Evolutionary conservation across 1,140 invertebrate species (phyloP).

Genomic region (Heterodera carotae): DNA sequence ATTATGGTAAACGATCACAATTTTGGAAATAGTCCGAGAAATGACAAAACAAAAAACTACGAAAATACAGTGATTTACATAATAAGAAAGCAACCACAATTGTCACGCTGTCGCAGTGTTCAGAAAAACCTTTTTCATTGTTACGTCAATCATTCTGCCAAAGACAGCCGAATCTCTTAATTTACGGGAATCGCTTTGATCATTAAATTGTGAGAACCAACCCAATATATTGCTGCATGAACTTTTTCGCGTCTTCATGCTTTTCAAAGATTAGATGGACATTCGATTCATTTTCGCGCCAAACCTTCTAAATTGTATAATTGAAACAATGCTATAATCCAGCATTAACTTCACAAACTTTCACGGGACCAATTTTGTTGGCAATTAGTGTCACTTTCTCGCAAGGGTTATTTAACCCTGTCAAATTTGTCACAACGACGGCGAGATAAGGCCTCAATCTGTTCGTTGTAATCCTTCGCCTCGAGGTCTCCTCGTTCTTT

Average conservation of each 20-base stretch:
- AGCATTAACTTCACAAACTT: not conserved
- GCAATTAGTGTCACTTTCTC: not conserved
- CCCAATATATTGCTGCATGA: constrained; percentile 53
- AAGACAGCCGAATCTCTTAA: not conserved
- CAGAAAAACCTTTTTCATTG: constrained; percentile 27
- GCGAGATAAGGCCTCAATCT: constrained; percentile 28
- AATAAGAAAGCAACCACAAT: no score
- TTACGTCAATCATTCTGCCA: constrained; percentile 8
- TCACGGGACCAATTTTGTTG: not conserved
- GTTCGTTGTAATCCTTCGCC: constrained; percentile 2
- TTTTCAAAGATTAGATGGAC: constrained; percentile 46
- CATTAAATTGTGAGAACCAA: constrained; percentile 19
- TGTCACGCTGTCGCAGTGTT: not conserved
- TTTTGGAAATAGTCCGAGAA: no score
- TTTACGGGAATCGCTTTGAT: not conserved
- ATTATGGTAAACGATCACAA: no score
- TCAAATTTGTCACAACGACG: constrained; percentile 27
- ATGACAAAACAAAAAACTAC: no score
- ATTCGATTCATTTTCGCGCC: constrained; percentile 41
- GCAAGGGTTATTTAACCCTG: not conserved
- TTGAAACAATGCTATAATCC: not conserved
- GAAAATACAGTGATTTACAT: no score
- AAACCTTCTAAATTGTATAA: constrained; percentile 46
- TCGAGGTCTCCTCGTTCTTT: not conserved
- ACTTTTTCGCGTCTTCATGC: constrained; percentile 48